phyloP scores from a whole-genome alignment of 2,113 vertebrate species.

The Heterochromis multidens region DNA sequence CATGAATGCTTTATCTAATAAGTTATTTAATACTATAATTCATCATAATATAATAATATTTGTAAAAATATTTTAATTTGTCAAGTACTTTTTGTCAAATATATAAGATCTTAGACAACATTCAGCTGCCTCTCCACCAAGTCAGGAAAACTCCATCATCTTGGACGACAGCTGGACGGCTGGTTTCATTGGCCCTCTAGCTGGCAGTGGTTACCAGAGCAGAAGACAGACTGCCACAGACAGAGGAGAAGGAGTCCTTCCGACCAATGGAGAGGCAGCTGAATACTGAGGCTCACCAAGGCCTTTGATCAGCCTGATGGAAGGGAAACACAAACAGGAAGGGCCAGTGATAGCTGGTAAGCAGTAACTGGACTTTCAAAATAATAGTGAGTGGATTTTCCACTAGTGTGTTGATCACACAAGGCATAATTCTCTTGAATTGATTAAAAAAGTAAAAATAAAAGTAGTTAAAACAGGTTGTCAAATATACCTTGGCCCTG shows the following conservation, averaged over 20 bases:
- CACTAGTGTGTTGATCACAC: neutral
- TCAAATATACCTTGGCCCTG: rapidly evolving
- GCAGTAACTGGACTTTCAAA: neutral
- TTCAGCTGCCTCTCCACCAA: neutral
- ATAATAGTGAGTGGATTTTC: neutral
- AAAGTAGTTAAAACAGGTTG: rapidly evolving
- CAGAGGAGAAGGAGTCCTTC: neutral
- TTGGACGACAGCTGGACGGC: neutral
- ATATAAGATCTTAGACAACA: rapidly evolving
- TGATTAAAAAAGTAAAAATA: neutral
- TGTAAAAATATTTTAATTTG: neutral
- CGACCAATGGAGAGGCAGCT: neutral
- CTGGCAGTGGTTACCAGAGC: neutral
- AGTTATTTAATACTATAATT: neutral
- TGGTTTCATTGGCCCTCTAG: neutral
- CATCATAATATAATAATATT: neutral
- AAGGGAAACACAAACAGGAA: neutral
- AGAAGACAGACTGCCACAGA: neutral
- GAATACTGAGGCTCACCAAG: neutral
- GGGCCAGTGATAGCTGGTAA: rapidly evolving
- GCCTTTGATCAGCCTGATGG: neutral
- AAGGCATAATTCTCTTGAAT: rapidly evolving
- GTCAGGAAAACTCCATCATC: neutral
- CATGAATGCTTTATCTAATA: neutral
- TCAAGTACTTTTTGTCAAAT: neutral